phyloP scores from a whole-genome alignment of 2,888 invertebrate species.

The Dione vanillae region DNA sequence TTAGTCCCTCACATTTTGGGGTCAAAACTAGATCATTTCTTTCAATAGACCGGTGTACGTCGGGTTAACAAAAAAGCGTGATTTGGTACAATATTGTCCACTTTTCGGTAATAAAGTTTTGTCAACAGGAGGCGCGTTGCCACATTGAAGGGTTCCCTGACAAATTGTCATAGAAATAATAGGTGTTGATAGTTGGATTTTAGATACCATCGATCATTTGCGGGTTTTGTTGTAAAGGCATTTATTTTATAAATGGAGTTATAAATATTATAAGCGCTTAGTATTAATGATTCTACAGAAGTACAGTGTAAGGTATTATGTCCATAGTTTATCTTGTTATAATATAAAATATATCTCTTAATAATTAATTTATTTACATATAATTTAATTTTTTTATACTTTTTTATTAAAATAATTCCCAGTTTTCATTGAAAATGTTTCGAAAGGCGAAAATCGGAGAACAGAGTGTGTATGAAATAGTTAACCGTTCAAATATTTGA shows the following conservation, averaged over 20 bases:
- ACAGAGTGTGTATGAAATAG: no score
- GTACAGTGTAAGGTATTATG: not conserved
- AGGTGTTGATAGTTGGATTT: constrained; percentile 66
- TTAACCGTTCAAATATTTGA: no score
- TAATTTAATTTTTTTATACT: no score
- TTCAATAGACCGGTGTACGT: constrained; percentile 65
- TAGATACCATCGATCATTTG: constrained; percentile 59
- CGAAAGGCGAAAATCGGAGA: no score
- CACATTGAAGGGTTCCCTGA: constrained; percentile 73
- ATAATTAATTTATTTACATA: no score
- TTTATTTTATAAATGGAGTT: constrained; percentile 21
- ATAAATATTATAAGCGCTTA: constrained; percentile 11
- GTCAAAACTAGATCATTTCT: constrained; percentile 80
- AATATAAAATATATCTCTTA: no score
- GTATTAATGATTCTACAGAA: not conserved
- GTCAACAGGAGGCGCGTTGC: constrained; percentile 78
- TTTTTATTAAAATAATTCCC: no score
- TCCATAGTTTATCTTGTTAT: not conserved
- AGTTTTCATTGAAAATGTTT: no score
- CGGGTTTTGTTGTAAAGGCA: constrained; percentile 32
- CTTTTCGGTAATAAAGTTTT: constrained; percentile 83
- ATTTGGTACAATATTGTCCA: constrained; percentile 80
- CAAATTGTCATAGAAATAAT: constrained; percentile 74
- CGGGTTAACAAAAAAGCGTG: constrained; percentile 70
- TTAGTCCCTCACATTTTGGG: constrained; percentile 59